Evolutionary conservation across 1,140 invertebrate species (phyloP), one percentile per base, ranked within the genome.

Genomic region (Pogonus chalceus): DNA sequence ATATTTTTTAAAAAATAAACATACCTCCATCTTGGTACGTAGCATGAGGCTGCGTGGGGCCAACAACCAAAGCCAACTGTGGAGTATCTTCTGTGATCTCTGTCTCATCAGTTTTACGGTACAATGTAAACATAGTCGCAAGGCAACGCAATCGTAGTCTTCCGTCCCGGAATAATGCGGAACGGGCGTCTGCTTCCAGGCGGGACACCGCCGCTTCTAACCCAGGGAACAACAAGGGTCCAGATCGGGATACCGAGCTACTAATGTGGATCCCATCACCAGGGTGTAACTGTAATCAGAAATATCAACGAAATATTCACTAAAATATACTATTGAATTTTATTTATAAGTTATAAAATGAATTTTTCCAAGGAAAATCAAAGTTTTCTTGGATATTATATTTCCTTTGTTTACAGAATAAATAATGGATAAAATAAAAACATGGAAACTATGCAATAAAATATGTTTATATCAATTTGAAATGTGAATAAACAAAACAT

Each of bases 61-160:
- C 71, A 62, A 72, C 65, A 52, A 75, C 70, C 20, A 71, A 69
- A 7, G 70, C 71, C 3, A 73, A 62, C 53, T 70, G 64, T 2
- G 73, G 73, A 20, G 71, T 69, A 50, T 74, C 71, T 55, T 75
- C 72, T 46, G 67, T 62, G 20, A 75, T 62, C 50, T 68, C 66
- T 14, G 66, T 58, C 49, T 72, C 70, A 43, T 62, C 56, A 35
- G 61, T 62, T 48, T 62, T 56, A 47, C 62, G 60, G 63, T 72
- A 72, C 16, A 71, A 55, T 16, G 67, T 66, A 58, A 68, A 75
- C 62, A 74, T 66, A 20, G 69, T 70, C 7, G 71, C 71, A 23
- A 72, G 60, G 59, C 73, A 75, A 20, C 70, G 65, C 20, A 75
- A 59, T 51, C 68, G 64, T 54, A 74, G 58, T 52, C 67, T 66